Base-by-base conservation (phyloP, 1,140 invertebrate genomes). In the Sinella curviseta region DNA sequence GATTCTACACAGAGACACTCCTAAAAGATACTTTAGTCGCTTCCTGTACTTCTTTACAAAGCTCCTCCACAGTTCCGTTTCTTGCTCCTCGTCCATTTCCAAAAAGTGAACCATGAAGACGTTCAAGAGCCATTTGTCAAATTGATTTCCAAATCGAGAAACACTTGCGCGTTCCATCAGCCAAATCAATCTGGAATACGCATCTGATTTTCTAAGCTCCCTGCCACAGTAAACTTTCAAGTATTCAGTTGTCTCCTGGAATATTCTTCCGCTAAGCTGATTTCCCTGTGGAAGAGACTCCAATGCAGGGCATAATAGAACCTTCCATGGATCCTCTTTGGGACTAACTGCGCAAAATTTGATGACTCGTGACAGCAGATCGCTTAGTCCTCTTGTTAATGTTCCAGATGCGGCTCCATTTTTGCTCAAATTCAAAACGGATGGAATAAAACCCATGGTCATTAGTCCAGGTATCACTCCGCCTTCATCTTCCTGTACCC, bases 61-160 rank as follows among this genome's bases (percentile, higher is more conserved):
- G 55, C 77, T 30, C 0, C 24, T 77, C 83, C 83, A 84, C 12
- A 48, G 1, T 55, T 84, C 83, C 3, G 75, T 70, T 35, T 82
- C 80, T 24, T 78, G 73, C 26, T 76, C 78, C n/a, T 79, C 77
- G 17, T 80, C 78, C 55, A 83, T 77, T 57, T 77, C 75, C 30
- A 77, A 12, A 16, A 83, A 76, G 35, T 82, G 79, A 8, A 79
- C n/a, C 20, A 57, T 73, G 35, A 73, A 84, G 34, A 81, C 35
- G 16, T 77, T 78, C 4, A 84, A 36, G 0, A 84, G 55, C 83
- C 83, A 84, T 36, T 81, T 82, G 35, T 82, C 83, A 60, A 84
- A 84, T n/a, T 79, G 35, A 1, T 36, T 36, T 17, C 83, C 83
- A 77, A 82, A 75, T 77, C 75, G 48, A 0, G 81, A 70, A 30